Percentiles rank a stretch among this genome's conserved stretches.
Evolutionary conservation across 1,140 invertebrate species (phyloP).

Genomic region (Octopus bimaculoides): DNA sequence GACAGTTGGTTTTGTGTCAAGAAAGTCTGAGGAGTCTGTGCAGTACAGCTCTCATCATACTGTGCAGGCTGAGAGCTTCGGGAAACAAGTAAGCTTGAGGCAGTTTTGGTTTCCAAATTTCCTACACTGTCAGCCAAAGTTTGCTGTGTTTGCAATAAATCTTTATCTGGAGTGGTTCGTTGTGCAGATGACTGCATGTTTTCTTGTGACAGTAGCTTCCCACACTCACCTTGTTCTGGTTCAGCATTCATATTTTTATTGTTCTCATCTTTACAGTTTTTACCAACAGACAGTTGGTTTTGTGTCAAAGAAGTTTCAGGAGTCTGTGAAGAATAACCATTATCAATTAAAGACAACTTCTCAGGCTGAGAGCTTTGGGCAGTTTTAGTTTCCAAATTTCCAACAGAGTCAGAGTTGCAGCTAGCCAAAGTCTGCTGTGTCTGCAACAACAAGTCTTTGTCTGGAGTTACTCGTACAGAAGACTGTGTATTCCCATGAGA

Average conservation of each 20-base stretch:
- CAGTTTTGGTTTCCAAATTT: not conserved
- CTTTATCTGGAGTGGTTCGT: too few relatives aligned
- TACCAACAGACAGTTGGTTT: not conserved
- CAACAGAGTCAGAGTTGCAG: not conserved
- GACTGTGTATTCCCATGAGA: constrained; percentile 12
- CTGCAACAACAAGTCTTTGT: not conserved
- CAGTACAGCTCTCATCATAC: not conserved
- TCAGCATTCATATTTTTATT: too few relatives aligned
- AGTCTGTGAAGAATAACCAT: not conserved
- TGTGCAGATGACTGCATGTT: not conserved
- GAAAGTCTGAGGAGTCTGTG: not conserved
- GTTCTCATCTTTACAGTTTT: not conserved
- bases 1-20: not conserved
- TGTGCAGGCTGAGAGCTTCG: too few relatives aligned
- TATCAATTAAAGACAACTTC: not conserved
- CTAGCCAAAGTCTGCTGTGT: not conserved
- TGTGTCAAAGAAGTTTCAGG: not conserved
- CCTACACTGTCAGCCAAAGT: not conserved
- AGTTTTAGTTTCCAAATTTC: too few relatives aligned
- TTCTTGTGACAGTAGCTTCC: not conserved
- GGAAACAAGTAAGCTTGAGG: not conserved
- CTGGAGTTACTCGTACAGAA: not conserved
- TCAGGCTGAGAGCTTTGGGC: too few relatives aligned
- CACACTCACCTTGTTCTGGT: too few relatives aligned
- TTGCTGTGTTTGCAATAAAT: too few relatives aligned